Evolutionary conservation across 30 jellyfish, hydroid and myxozoan species (phyloP), one percentile per base, ranked within the genome.

Genomic region (Aurelia aurita complex sp. Pacific): DNA sequence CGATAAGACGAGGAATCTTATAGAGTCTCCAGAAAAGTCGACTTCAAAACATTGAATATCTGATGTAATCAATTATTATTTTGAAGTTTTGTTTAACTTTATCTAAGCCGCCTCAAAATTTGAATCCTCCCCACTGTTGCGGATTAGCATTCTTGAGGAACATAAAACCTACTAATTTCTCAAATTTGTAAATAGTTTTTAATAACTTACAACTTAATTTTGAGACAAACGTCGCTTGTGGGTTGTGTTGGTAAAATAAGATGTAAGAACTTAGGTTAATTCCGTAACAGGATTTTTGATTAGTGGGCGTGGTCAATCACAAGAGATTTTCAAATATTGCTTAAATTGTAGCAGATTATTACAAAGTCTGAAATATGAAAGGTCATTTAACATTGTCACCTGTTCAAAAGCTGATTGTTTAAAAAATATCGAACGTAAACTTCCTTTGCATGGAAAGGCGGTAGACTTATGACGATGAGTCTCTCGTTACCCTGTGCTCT

Each of bases 291-390:
- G 70, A 61, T 61, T 61, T 61, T 61, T 17, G 70, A 61, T 23
- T 61, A 6, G 3, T n/a, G 36, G 70, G 70, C 70, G 70, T 61
- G 70, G 70, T 23, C 70, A 61, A 0, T 61, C 70, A 61, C 12
- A 17, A 61, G 36, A 61, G 36, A 61, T 61, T 61, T 40, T 23
- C 36, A 17, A 17, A 61, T 61, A 61, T 23, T 61, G 34, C 36
- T 61, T 17, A 61, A 61, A 61, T n/a, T 61, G 70, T 61, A 61
- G 70, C 70, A 61, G 70, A 61, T 42, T 69, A 69, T 16, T 69
- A 9, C 10, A 42, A 16, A 69, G 19, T 33, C 53, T 64, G 73
- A 10, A 64, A 16, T 69, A 69, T 42, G 46, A 69, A 69, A 69
- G 60, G 79, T 69, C 60, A 69, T 18, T 69, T 17, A 35, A 69